Evolutionary conservation across 2,888 invertebrate species (phyloP), one percentile per base, ranked within the genome.

Genomic region (Cephus runcator): DNA sequence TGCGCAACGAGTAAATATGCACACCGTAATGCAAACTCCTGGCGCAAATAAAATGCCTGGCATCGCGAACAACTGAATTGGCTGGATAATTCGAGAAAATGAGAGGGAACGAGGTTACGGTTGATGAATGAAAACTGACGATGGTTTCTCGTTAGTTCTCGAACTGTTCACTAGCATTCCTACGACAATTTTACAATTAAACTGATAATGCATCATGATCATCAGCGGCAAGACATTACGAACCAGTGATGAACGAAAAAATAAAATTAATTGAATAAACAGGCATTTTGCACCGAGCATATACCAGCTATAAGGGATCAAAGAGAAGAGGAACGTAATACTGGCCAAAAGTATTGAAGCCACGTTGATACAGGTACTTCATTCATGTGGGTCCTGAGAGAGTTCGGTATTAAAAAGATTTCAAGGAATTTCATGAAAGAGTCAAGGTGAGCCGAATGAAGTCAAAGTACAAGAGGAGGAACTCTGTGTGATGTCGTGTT

Each of bases 81-180:
- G 31, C 71, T 34, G 31, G 31, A 34, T 34, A 34, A 71, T 71
- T 31, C 12, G 31, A 71, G 71, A 71, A 71, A 71, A 71, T 34
- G 31, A 71, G 71, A 34, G 71, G 71, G 33, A 71, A 71, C 71
- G 71, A 71, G 71, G 71, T 34, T 71, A 56, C 56, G 56, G 56
- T 23, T 56, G 56, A 56, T 56, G 56, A 56, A 56, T 56, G 56
- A 56, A 23, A 23, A 56, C 56, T 23, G 56, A 15, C 56, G 56
- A 56, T 23, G 56, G 23, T 56, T 56, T 56, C 56, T 56, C 56
- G 9, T 56, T 23, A 56, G 2, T 56, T 23, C 23, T 56, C 56
- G 1, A 56, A 56, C 56, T 9, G 23, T 56, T 56, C 9, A 23
- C 23, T 23, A 23, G 23, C 9, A 56, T 56, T 9, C 56, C 56